Evolutionary conservation across 2,113 vertebrate species (phyloP).

Genomic region (Platysteira castanea): DNA sequence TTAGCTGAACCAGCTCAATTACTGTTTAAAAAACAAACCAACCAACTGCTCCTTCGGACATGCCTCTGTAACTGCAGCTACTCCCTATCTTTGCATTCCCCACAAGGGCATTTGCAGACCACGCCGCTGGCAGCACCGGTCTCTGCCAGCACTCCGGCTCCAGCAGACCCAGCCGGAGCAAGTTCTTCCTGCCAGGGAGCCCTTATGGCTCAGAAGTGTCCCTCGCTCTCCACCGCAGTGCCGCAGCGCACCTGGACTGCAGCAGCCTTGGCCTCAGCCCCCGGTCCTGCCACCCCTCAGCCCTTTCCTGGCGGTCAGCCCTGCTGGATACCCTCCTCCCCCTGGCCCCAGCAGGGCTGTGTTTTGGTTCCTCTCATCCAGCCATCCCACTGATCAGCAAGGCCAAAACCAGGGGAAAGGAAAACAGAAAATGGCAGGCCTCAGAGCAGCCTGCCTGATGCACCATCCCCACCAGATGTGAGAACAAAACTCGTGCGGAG

Average conservation of each 20-base stretch:
- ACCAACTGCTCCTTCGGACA: rapidly evolving
- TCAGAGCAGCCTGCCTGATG: rapidly evolving
- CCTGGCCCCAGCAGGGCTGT: not conserved
- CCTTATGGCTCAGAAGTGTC: not conserved
- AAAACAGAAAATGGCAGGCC: not conserved
- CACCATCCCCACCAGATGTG: rapidly evolving
- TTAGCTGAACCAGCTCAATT: not conserved
- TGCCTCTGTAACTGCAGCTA: not conserved
- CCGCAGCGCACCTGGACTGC: rapidly evolving
- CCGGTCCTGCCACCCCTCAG: rapidly evolving
- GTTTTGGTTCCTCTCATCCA: not conserved
- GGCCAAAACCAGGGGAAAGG: not conserved
- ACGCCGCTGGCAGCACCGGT: not conserved
- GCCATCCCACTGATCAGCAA: not conserved
- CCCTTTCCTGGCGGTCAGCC: not conserved
- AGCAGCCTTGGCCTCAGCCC: not conserved
- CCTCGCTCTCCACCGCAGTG: rapidly evolving
- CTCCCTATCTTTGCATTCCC: not conserved
- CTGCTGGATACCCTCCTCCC: rapidly evolving
- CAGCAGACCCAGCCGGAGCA: rapidly evolving
- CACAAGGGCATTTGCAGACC: not conserved
- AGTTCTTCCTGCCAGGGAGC: not conserved
- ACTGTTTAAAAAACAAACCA: not conserved
- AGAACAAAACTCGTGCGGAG: not conserved
- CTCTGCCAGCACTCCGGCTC: not conserved